These are phyloP conservation scores for Parascotia fuliginaria DNA, from an alignment of 2,888 invertebrate species.

Conservation along the genomic window DNA sequence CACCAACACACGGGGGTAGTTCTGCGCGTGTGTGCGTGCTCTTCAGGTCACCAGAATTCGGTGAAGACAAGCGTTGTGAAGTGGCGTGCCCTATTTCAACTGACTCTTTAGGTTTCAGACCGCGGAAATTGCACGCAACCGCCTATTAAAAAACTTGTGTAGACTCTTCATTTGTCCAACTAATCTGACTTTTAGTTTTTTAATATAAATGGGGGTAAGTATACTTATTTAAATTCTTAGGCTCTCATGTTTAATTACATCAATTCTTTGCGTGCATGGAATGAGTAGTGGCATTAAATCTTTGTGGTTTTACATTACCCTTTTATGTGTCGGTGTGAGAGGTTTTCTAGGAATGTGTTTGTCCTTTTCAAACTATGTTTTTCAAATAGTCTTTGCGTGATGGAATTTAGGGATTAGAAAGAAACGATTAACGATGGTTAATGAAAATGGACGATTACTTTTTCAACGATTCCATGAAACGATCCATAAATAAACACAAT, in stretches of 20 bases:
- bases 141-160: slow-evolving; percentile 3
- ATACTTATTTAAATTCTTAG: slow-evolving; percentile 37
- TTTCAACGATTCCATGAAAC: slow-evolving; percentile 17
- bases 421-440: slow-evolving; percentile 7
- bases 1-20: slow-evolving; percentile 51
- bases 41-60: slow-evolving; percentile 80
- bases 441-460: slow-evolving; percentile 17
- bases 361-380: slow-evolving; percentile 19
- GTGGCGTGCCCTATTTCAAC: slow-evolving; percentile 70
- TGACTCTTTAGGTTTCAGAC: slow-evolving; percentile 41
- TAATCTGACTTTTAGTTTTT: slow-evolving; percentile 28
- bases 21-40: slow-evolving; percentile 62
- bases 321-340: slow-evolving; percentile 24
- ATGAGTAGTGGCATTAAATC: slow-evolving; percentile 40
- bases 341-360: slow-evolving; percentile 16
- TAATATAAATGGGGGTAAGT: too few relatives aligned
- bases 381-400: slow-evolving; percentile 8
- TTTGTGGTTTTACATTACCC: slow-evolving; percentile 37
- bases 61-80: slow-evolving; percentile 68
- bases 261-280: slow-evolving; percentile 35
- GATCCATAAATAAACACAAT: slow-evolving; percentile 18
- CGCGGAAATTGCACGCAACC: slow-evolving; percentile 30
- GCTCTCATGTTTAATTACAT: slow-evolving; percentile 39
- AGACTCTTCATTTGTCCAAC: neutral
- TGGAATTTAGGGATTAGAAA: slow-evolving; percentile 6